Evolutionary conservation across 2,797 vertebrate species (phyloP).

Genomic region (Uromys caudimaculatus): DNA sequence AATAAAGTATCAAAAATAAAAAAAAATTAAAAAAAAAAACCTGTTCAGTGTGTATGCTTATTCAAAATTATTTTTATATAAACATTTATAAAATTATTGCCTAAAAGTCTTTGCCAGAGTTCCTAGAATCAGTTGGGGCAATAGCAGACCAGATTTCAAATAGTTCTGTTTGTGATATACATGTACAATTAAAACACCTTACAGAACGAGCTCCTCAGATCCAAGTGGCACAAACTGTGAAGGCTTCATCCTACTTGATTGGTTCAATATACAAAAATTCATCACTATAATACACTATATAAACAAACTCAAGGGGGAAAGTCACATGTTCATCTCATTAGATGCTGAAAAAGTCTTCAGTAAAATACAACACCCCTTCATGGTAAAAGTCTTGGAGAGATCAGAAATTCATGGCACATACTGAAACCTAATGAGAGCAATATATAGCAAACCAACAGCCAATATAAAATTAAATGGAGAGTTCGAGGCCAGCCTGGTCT

Average conservation of each 20-base stretch:
- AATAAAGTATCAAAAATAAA: too few relatives aligned
- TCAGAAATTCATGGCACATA: neutral
- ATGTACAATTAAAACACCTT: neutral
- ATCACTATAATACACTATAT: neutral
- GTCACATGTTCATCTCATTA: neutral
- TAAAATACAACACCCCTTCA: neutral
- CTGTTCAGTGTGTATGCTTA: neutral
- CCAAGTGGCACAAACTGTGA: neutral
- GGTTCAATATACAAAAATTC: neutral
- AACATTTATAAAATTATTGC: constrained; percentile 12
- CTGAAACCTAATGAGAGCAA: neutral
- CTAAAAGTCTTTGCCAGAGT: neutral
- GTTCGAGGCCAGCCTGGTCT: too few relatives aligned
- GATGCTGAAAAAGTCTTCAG: neutral
- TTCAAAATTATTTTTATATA: constrained; percentile 8
- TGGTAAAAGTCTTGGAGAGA: neutral
- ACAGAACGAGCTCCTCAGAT: neutral
- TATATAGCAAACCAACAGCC: neutral
- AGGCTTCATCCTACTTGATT: too few relatives aligned
- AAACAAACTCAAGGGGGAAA: neutral
- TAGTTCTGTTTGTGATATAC: neutral
- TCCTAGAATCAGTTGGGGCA: neutral
- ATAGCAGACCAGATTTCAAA: neutral
- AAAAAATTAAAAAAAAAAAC: too few relatives aligned
- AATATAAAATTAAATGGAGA: neutral